Evolutionary conservation across 1,140 invertebrate species (phyloP).

Genomic region (Aricia agestis): DNA sequence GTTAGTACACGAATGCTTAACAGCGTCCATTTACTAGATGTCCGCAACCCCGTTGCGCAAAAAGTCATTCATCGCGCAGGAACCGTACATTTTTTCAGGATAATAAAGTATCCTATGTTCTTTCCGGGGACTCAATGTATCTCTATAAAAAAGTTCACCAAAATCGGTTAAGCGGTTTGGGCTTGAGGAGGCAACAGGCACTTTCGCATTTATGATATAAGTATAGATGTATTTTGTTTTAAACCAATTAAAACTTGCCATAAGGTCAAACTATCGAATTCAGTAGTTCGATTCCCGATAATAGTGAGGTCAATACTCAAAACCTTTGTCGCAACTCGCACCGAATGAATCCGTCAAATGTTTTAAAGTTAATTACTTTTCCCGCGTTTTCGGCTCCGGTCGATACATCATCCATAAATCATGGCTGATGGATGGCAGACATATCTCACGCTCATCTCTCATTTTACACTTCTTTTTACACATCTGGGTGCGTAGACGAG

Average conservation of each 20-base stretch:
- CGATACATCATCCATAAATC: constrained; percentile 73
- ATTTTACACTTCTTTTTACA: constrained; percentile 66
- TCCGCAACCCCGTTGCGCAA: too few species aligned
- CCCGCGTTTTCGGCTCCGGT: constrained; percentile 43
- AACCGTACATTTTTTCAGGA: too few species aligned
- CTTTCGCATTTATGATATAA: neutral
- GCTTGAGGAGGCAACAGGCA: neutral
- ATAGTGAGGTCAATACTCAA: constrained; percentile 3
- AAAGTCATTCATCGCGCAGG: too few species aligned
- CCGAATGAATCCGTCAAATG: constrained; percentile 62
- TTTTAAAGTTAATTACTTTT: constrained; percentile 74
- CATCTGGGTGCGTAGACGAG: constrained; percentile 45
- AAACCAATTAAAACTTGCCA: neutral
- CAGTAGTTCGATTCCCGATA: neutral
- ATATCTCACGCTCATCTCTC: constrained; percentile 68
- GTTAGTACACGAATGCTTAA: too few species aligned
- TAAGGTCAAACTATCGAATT: neutral
- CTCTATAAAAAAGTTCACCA: too few species aligned
- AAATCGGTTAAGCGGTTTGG: too few species aligned
- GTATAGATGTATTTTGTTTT: too few species aligned
- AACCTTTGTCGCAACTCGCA: constrained; percentile 1
- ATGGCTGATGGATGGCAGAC: constrained; percentile 65
- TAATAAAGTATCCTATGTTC: too few species aligned
- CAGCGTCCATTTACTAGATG: too few species aligned
- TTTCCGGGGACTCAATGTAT: too few species aligned